Evolutionary conservation across 2,888 invertebrate genomes (phyloP), one percentile per base, ranked within the genome.

Genomic region (Steromphala cineraria): DNA sequence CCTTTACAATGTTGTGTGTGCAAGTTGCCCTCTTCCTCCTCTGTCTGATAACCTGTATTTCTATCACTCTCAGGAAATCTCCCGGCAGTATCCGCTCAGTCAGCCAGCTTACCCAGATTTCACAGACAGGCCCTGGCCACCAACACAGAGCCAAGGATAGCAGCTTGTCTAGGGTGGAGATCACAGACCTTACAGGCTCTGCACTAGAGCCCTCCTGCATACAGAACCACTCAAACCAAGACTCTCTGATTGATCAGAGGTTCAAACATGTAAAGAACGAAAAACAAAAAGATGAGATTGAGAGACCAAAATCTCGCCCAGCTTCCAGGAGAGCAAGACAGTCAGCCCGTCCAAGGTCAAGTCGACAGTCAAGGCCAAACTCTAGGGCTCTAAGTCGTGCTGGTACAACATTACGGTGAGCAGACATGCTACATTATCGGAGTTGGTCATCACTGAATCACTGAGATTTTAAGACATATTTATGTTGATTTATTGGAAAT

Each of bases 321-420:
- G 40, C 13, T 53, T 53, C 31, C 17, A 79, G 19, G 67, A 55
- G 55, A 55, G 46, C 74, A 31, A 62, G 19, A 15, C 75, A 75
- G 24, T 75, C 52, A 24, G 52, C 24, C 19, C 46, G 52, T 21
- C 52, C 75, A 10, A 40, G 53, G 52, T 75, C 75, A 21, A 24
- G 75, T 1, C 24, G 52, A 19, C 46, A n/a, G 46, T 75, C 75
- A 36, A 76, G 89, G 36, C 87, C 89, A 67, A 74, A 76, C 19
- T 89, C 89, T 46, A 85, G 89, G 46, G 82, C 89, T 17, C 82
- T 81, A n/a, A 89, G 89, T 78, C 80, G 89, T 46, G 87, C 87
- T 17, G 53, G 15, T 19, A 55, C 74, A 55, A 53, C 19, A 67
- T 21, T 62, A 46, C 53, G 79, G 78, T 78, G 67, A 21, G 75